Evolutionary conservation across 2,797 vertebrate species (phyloP).

Genomic region (Mionectes olivaceus): DNA sequence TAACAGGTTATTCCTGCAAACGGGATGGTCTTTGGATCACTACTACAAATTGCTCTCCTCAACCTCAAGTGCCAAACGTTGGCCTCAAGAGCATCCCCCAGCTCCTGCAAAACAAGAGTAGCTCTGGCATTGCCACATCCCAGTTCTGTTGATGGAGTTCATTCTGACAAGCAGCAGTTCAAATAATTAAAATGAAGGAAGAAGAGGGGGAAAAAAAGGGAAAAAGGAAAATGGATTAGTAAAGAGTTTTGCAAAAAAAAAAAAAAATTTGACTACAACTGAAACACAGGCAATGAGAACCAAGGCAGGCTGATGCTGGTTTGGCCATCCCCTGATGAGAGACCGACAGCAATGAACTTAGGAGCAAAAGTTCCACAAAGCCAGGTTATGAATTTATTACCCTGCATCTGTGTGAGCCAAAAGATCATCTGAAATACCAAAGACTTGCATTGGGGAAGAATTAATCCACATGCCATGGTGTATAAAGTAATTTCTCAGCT

Average conservation of each 20-base stretch:
- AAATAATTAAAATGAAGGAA: background rate
- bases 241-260: background rate
- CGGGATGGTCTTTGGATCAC: background rate
- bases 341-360: background rate
- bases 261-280: background rate
- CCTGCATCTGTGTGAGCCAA: background rate
- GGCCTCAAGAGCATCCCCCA: background rate
- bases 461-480: background rate
- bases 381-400: conserved; percentile 35
- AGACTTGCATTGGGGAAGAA: background rate
- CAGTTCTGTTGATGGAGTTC: background rate
- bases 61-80: background rate
- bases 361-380: conserved; percentile 13
- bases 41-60: background rate
- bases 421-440: background rate
- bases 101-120: background rate
- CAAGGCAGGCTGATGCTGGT: background rate
- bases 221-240: background rate
- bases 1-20: background rate
- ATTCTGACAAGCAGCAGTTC: background rate
- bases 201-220: accelerated
- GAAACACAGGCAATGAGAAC: background rate
- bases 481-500: conserved; percentile 51
- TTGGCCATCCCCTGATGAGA: background rate
- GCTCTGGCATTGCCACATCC: background rate